Conservation (phyloP, 2,888 invertebrate genomes). For the Magallana nippona region DNA sequence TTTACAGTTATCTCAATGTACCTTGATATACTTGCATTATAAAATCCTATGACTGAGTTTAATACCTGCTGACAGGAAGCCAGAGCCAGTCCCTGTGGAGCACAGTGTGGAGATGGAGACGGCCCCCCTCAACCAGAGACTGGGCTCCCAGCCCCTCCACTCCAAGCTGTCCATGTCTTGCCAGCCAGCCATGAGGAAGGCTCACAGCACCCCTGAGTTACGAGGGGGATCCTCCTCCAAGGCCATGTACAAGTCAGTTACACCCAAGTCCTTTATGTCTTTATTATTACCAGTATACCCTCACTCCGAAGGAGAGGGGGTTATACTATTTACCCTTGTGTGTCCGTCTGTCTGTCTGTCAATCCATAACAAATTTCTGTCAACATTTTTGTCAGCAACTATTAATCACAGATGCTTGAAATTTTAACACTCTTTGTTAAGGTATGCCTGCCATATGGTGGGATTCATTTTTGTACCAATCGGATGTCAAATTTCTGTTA, state of each 20-base stretch:
- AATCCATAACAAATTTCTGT: too few relatives aligned
- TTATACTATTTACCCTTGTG: too few relatives aligned
- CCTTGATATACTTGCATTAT: background rate
- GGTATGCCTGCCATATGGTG: too few relatives aligned
- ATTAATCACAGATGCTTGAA: too few relatives aligned
- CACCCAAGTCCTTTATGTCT: background rate
- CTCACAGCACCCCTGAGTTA: conserved; percentile 66
- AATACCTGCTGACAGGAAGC: background rate
- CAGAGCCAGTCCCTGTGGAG: background rate
- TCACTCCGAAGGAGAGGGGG: too few relatives aligned
- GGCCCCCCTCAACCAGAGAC: conserved; percentile 37
- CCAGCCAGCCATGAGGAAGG: conserved; percentile 52
- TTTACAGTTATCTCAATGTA: background rate
- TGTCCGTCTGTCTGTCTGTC: too few relatives aligned
- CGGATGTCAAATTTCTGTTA: too few relatives aligned
- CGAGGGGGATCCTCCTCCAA: background rate
- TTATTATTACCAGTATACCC: too few relatives aligned
- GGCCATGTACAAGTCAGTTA: background rate
- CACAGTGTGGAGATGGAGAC: conserved; percentile 44
- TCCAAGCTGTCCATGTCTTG: conserved; percentile 43
- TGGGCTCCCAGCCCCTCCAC: background rate
- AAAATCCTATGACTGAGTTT: background rate
- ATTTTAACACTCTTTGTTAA: too few relatives aligned
- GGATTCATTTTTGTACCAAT: too few relatives aligned
- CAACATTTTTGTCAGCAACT: too few relatives aligned